phyloP scores from a whole-genome alignment of 2,113 vertebrate genomes.

The Eurystomus gularis region DNA sequence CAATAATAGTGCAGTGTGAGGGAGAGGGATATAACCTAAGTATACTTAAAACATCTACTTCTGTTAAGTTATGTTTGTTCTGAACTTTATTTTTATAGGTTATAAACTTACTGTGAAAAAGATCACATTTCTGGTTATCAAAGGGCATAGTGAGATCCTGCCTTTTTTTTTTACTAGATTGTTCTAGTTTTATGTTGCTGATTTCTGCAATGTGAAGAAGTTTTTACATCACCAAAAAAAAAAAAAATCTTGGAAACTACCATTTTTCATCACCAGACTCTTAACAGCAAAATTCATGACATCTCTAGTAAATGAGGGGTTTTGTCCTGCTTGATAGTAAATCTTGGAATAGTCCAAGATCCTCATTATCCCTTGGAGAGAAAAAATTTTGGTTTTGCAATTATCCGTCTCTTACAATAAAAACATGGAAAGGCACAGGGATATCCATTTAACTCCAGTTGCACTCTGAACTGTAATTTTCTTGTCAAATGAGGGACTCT shows the following conservation, averaged over 20 bases:
- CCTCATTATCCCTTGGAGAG: not conserved
- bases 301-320: not conserved
- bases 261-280: not conserved
- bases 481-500: not conserved
- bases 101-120: not conserved
- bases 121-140: not conserved
- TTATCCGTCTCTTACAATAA: not conserved
- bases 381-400: not conserved
- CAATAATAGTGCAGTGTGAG: not conserved
- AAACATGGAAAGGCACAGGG: not conserved
- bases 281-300: not conserved
- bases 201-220: not conserved
- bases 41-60: not conserved
- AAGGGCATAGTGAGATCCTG: not conserved
- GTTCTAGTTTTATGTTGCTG: not conserved
- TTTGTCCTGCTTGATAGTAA: not conserved
- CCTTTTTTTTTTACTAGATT: not conserved
- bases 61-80: not conserved
- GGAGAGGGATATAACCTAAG: not conserved
- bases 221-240: not conserved
- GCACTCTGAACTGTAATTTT: not conserved
- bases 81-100: not conserved
- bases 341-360: not conserved
- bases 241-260: not conserved
- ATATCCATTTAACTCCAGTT: not conserved